phyloP scores from a whole-genome alignment of 1,140 invertebrate species.

The Drosophila watanabei region DNA sequence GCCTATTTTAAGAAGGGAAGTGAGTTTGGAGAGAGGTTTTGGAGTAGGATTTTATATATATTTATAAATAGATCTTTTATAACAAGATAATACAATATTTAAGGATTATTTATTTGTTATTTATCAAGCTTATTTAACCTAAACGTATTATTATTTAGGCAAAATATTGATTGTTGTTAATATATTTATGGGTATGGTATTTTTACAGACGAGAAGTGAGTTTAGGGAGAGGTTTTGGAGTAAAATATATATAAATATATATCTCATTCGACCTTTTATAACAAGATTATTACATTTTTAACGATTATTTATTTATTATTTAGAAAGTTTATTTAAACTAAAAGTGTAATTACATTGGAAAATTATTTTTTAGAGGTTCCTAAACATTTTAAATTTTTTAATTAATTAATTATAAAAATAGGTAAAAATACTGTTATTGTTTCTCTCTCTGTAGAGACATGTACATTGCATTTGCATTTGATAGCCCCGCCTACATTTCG shows the following conservation, averaged over 20 bases:
- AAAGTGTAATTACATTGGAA: not conserved
- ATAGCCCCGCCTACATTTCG: conserved; percentile 64
- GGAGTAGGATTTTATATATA: not conserved
- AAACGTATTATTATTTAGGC: too few species aligned
- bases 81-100: not conserved
- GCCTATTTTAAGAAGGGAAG: not conserved
- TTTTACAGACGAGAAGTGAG: too few species aligned
- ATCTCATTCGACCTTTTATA: too few species aligned
- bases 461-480: conserved; percentile 76
- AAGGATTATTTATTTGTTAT: too few species aligned
- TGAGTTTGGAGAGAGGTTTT: not conserved
- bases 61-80: not conserved
- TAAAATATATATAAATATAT: too few species aligned
- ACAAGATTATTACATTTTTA: too few species aligned
- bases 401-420: not conserved
- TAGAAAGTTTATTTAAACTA: not conserved
- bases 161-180: too few species aligned
- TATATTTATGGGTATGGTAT: too few species aligned
- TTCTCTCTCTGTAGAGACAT: conserved; percentile 28
- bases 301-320: not conserved
- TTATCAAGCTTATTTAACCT: too few species aligned
- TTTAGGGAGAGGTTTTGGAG: too few species aligned
- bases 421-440: not conserved
- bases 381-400: not conserved
- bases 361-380: not conserved